A percentile compares a stretch with the other conserved stretches of the same genome.
Conservation (phyloP, 2,797 vertebrate species). For the Pogonophryne albipinna region DNA sequence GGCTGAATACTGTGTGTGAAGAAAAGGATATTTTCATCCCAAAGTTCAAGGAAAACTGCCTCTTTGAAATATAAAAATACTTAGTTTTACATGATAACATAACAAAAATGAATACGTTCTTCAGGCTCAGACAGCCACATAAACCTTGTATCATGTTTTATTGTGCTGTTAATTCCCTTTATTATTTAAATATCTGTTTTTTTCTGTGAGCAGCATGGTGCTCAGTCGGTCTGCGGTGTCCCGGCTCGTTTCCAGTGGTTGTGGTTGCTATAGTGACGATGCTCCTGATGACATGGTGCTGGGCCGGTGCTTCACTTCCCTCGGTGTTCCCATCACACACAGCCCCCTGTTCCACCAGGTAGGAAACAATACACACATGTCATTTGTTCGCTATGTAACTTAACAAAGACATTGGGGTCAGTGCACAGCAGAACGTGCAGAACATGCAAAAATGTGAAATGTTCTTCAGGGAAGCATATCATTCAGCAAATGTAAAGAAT, state of each 20-base stretch:
- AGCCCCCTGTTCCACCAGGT: slow-evolving; percentile 97
- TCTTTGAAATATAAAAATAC: neutral
- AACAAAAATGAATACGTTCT: neutral
- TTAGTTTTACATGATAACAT: neutral
- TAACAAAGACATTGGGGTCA: neutral
- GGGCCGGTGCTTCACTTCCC: slow-evolving; percentile 91
- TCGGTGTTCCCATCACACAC: slow-evolving; percentile 90
- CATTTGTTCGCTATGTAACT: neutral
- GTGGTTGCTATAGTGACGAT: slow-evolving; percentile 90
- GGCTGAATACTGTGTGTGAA: neutral
- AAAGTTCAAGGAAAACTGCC: neutral
- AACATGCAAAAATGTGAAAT: neutral
- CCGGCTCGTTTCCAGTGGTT: slow-evolving; percentile 87
- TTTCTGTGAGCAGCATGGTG: slow-evolving; percentile 87
- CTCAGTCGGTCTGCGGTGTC: slow-evolving; percentile 89
- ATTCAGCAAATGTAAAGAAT: neutral
- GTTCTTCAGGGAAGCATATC: neutral
- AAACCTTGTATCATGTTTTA: neutral
- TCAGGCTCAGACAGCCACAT: neutral
- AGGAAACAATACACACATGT: too few relatives aligned
- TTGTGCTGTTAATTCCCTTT: neutral
- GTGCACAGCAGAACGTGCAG: neutral
- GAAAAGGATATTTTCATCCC: neutral
- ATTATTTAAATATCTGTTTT: neutral
- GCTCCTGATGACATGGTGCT: slow-evolving; percentile 96